Conservation (phyloP, 2,113 vertebrate genomes). For the Pontoporia blainvillei region DNA sequence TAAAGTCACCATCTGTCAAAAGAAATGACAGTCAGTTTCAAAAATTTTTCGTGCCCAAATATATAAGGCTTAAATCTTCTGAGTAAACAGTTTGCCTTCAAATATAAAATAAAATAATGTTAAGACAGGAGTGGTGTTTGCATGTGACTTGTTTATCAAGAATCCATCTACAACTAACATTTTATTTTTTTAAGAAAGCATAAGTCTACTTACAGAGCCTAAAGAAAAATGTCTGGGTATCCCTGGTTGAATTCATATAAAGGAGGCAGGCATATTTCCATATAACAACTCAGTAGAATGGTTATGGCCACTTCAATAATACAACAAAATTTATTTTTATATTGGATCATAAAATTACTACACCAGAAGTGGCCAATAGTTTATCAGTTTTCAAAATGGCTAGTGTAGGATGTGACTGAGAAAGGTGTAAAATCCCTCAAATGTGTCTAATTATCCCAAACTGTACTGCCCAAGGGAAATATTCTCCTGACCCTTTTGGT, state of each 20-base stretch:
- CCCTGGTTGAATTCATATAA: neutral
- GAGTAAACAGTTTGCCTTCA: neutral
- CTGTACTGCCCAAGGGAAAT: neutral
- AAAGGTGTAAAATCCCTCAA: constrained; percentile 56
- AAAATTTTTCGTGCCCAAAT: constrained; percentile 4
- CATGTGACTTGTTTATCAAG: neutral
- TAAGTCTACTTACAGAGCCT: neutral
- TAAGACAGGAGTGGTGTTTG: neutral
- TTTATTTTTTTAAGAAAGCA: neutral
- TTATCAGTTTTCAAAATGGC: constrained; percentile 45
- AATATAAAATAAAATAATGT: constrained; percentile 28
- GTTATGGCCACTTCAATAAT: constrained; percentile 55
- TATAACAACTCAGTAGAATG: constrained; percentile 32
- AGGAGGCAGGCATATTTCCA: constrained; percentile 32
- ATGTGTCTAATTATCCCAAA: constrained; percentile 69
- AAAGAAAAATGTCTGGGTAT: neutral
- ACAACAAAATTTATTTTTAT: constrained; percentile 62
- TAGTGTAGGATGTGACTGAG: neutral
- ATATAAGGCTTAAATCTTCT: constrained; percentile 24
- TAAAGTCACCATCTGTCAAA: constrained; percentile 14
- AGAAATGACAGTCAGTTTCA: neutral
- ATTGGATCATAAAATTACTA: constrained; percentile 57
- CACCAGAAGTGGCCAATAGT: constrained; percentile 37
- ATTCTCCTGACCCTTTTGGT: constrained; percentile 44
- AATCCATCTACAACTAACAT: neutral